phyloP scores from a whole-genome alignment of 2,113 vertebrate species.

The Glaucomys volans region DNA sequence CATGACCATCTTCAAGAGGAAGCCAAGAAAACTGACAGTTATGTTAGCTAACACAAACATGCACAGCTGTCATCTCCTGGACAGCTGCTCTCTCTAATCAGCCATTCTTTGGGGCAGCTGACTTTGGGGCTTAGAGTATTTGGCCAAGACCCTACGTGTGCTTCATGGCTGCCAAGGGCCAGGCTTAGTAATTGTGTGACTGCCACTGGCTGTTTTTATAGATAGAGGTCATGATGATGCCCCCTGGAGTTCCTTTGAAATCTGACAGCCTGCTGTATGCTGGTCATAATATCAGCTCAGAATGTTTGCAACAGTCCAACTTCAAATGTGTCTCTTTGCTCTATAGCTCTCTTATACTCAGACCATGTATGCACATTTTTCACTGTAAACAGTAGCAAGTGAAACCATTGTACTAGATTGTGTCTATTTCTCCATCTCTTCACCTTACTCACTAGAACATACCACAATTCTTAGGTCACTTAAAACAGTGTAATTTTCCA shows the following conservation, averaged over 20 bases:
- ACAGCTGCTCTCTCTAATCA: constrained; percentile 39
- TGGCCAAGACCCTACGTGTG: not conserved
- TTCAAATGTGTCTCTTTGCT: not conserved
- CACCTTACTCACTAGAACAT: not conserved
- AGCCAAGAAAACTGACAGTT: constrained; percentile 42
- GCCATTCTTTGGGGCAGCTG: constrained; percentile 58
- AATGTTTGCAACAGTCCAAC: not conserved
- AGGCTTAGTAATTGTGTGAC: not conserved
- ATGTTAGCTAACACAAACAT: not conserved
- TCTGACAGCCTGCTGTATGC: not conserved
- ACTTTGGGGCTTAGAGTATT: constrained; percentile 18
- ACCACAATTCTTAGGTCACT: not conserved
- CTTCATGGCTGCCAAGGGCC: not conserved
- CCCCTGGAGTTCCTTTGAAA: not conserved
- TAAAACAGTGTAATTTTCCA: not conserved
- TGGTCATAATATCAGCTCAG: not conserved
- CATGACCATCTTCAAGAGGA: constrained; percentile 8
- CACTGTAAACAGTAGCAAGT: not conserved
- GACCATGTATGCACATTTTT: not conserved
- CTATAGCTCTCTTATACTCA: not conserved
- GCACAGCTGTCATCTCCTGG: constrained; percentile 50
- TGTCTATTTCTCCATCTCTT: not conserved
- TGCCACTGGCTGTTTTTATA: not conserved
- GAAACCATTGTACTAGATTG: not conserved
- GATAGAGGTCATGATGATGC: not conserved